These are phyloP conservation scores for Micrasema longulum DNA, from an alignment of 1,140 invertebrate genomes.

Conservation along the genomic window DNA sequence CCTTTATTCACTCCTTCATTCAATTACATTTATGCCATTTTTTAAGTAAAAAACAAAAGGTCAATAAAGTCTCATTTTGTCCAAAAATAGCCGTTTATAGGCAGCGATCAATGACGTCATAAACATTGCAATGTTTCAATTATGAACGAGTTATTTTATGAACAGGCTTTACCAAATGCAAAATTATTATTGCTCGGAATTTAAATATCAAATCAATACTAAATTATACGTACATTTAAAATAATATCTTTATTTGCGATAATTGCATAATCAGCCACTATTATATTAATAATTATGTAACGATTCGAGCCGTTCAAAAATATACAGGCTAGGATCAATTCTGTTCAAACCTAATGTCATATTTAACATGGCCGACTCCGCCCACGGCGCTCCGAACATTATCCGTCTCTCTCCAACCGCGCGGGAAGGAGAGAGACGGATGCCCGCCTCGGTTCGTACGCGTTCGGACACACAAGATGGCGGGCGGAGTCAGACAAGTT, in stretches of 20 bases:
- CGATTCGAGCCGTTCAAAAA: neutral
- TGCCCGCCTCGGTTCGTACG: neutral
- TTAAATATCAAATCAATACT: conserved; percentile 20
- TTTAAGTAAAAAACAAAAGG: no score
- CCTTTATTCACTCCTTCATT: no score
- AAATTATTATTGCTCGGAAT: no score
- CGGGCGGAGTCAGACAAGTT: conserved; percentile 7
- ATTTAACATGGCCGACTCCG: conserved; percentile 31
- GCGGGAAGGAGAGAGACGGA: conserved; percentile 3
- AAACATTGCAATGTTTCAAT: no score
- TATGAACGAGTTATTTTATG: no score
- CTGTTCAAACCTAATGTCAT: conserved; percentile 38
- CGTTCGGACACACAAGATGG: conserved; percentile 22
- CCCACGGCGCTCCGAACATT: neutral
- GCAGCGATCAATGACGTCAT: no score
- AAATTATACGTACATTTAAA: conserved; percentile 8
- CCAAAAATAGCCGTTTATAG: no score
- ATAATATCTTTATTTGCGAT: conserved; percentile 31
- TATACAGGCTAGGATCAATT: conserved; percentile 26
- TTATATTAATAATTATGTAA: conserved; percentile 11
- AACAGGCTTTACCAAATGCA: no score
- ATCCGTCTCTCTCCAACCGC: neutral
- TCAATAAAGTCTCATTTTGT: no score
- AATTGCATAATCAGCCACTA: conserved; percentile 19
- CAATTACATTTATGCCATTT: no score